Conservation (phyloP, 2,797 vertebrate species). For the Alauda arvensis region DNA sequence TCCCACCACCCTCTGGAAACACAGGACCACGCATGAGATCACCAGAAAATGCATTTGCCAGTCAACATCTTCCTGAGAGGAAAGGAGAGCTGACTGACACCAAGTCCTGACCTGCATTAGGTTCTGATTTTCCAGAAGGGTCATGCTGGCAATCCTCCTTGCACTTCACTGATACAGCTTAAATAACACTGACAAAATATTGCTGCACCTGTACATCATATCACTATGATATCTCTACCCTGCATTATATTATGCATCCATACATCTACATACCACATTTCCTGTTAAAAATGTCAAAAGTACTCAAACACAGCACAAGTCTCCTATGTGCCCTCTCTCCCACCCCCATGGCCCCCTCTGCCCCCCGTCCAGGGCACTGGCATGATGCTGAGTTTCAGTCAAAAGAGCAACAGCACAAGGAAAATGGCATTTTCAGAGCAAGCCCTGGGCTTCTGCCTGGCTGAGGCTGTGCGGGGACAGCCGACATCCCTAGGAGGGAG, state of each 20-base stretch:
- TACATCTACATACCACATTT: accelerated
- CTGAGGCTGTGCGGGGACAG: neutral
- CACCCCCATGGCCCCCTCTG: neutral
- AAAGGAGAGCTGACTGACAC: neutral
- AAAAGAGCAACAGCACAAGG: neutral
- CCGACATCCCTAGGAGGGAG: neutral
- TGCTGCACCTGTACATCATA: neutral
- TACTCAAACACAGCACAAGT: neutral
- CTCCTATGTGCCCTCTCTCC: neutral
- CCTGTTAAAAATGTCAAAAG: neutral
- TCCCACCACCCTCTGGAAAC: neutral
- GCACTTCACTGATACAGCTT: neutral
- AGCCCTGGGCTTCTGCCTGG: neutral
- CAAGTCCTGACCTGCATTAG: neutral
- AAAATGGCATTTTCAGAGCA: neutral
- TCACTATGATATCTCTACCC: neutral
- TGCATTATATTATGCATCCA: neutral
- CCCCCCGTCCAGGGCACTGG: neutral
- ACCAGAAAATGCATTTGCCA: neutral
- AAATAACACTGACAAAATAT: neutral
- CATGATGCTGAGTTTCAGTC: neutral
- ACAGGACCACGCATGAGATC: accelerated
- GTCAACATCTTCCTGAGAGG: neutral
- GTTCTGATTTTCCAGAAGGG: neutral
- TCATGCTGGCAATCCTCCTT: neutral